Evolutionary conservation across 2,797 vertebrate species (phyloP).

Genomic region (Nyctalus aviator): DNA sequence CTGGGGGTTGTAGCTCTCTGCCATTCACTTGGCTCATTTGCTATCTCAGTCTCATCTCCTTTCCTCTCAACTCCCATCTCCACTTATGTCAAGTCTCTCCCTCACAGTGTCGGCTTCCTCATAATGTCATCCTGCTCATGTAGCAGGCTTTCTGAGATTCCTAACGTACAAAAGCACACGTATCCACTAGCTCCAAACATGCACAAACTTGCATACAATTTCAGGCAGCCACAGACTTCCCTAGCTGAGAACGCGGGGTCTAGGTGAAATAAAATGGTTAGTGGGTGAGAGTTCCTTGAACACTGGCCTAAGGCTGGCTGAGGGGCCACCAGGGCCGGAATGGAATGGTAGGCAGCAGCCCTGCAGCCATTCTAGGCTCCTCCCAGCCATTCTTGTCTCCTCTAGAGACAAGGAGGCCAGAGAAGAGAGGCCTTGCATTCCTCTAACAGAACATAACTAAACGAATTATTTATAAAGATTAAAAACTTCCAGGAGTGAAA

Average conservation of each 20-base stretch:
- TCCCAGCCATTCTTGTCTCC: neutral
- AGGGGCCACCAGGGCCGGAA: neutral
- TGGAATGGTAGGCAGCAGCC: neutral
- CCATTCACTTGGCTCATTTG: neutral
- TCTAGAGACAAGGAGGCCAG: neutral
- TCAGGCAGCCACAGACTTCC: neutral
- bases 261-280: neutral
- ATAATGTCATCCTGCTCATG: neutral
- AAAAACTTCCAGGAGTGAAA: neutral
- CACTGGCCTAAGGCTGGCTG: neutral
- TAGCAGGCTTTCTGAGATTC: neutral
- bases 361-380: neutral
- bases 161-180: neutral
- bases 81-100: neutral
- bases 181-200: neutral
- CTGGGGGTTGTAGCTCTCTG: neutral
- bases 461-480: conserved; percentile 19
- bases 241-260: neutral
- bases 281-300: neutral
- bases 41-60: neutral
- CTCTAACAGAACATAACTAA: neutral
- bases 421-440: neutral
- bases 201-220: neutral
- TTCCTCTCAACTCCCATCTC: neutral
- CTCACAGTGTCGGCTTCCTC: neutral